phyloP scores from a whole-genome alignment of 30 jellyfish, hydroid and myxozoan genomes.

The Clytia hemisphaerica region DNA sequence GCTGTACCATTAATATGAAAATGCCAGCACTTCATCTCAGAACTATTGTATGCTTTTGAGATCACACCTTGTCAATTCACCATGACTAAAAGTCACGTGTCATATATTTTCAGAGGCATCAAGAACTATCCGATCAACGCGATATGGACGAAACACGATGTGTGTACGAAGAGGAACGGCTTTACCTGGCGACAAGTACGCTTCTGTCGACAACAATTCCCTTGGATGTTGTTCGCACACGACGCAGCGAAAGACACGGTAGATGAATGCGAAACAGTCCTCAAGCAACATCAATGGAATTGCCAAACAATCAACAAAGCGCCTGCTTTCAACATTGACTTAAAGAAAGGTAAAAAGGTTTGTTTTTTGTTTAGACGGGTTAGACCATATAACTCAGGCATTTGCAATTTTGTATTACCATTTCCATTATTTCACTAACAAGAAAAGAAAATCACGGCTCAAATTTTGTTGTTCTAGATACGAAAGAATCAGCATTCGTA shows the following conservation, averaged over 20 bases:
- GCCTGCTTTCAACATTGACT: conserved; percentile 59
- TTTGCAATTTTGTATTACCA: too few relatives aligned
- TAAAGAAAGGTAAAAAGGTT: conserved; percentile 49
- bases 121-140: conserved; percentile 9
- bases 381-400: too few relatives aligned
- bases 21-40: too few relatives aligned
- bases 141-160: conserved; percentile 30
- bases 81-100: too few relatives aligned
- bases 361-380: too few relatives aligned
- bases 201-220: conserved; percentile 46
- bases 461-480: conserved; percentile 41
- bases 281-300: conserved; percentile 63
- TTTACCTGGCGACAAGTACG: conserved; percentile 56
- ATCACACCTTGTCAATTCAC: too few relatives aligned
- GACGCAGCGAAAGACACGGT: conserved; percentile 46
- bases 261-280: conserved; percentile 70
- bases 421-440: background rate
- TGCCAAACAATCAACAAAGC: conserved; percentile 70
- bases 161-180: conserved; percentile 46
- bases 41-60: too few relatives aligned
- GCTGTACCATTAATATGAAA: too few relatives aligned
- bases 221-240: conserved; percentile 51
- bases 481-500: conserved; percentile 81
- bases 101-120: conserved; percentile 13
- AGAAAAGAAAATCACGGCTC: background rate